Conservation (phyloP, 1,140 invertebrate genomes). For the Bombus cullumanus region DNA sequence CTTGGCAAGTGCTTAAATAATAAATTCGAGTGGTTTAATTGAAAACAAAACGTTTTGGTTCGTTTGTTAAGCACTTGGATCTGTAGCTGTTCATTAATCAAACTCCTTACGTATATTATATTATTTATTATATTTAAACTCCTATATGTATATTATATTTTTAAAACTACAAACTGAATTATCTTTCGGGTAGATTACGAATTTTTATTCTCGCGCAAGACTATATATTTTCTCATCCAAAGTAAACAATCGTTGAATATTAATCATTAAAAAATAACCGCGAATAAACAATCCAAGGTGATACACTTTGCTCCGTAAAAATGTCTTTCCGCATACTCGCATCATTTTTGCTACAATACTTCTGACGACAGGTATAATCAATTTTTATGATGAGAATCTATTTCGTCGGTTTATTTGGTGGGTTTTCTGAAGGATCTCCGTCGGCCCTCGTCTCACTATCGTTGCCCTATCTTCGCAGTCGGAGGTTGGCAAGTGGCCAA, state of each 20-base stretch:
- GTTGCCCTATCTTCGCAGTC: conserved; percentile 16
- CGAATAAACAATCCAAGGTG: no score
- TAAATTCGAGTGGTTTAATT: not conserved
- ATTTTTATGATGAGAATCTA: not conserved
- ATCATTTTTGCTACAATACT: not conserved
- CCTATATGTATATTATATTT: no score
- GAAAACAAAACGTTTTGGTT: not conserved
- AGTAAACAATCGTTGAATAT: no score
- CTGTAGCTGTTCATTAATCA: no score
- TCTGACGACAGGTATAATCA: not conserved
- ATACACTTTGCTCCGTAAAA: no score
- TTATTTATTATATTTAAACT: no score
- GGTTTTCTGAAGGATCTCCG: conserved; percentile 9
- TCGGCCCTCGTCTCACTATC: not conserved
- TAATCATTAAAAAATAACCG: no score
- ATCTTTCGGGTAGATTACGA: not conserved
- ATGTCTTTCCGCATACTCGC: not conserved
- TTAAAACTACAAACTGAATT: not conserved
- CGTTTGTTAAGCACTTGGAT: not conserved
- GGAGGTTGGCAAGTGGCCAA: conserved; percentile 51
- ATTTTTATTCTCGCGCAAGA: not conserved
- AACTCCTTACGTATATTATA: no score
- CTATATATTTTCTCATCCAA: not conserved
- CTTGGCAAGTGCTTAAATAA: not conserved
- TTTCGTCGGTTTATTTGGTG: not conserved